phyloP scores from a whole-genome alignment of 2,888 invertebrate genomes.

The Tachystola acroxantha region DNA sequence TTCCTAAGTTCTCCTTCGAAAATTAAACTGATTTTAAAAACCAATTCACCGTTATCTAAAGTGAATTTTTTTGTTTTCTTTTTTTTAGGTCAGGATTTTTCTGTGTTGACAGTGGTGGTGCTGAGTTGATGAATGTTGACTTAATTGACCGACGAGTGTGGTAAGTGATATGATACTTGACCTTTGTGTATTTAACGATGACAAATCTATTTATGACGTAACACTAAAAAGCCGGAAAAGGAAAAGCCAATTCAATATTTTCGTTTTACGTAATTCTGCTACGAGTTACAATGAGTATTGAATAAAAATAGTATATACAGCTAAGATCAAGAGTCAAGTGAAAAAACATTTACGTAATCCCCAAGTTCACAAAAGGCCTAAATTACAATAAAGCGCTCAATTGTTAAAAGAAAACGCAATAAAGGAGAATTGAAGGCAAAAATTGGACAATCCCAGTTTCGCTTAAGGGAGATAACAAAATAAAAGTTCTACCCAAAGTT shows the following conservation, averaged over 20 bases:
- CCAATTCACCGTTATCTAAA: constrained; percentile 9
- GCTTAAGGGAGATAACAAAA: constrained; percentile 36
- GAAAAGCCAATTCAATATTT: too few species aligned
- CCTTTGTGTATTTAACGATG: too few species aligned
- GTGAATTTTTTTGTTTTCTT: constrained; percentile 13
- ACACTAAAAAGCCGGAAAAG: too few species aligned
- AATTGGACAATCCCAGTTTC: constrained; percentile 16
- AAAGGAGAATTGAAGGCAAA: constrained; percentile 7
- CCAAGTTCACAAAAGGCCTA: not conserved
- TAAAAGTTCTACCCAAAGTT: constrained; percentile 33
- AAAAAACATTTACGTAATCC: constrained; percentile 6
- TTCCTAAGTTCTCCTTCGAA: constrained; percentile 1
- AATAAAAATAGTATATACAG: not conserved
- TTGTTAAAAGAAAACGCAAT: constrained; percentile 9
- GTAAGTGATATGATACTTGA: constrained; percentile 40
- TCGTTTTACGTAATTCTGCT: too few species aligned
- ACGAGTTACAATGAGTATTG: constrained; percentile 7
- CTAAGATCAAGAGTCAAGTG: constrained; percentile 2
- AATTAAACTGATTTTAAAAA: constrained; percentile 5
- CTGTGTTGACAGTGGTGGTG: constrained; percentile 36
- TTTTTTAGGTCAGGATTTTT: constrained; percentile 22
- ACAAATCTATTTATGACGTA: too few species aligned
- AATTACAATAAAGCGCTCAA: not conserved
- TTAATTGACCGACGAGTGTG: constrained; percentile 41
- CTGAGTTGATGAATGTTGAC: constrained; percentile 42